Evolutionary conservation across 2,113 vertebrate genomes (phyloP).

Genomic region (Pyrgilauda ruficollis): DNA sequence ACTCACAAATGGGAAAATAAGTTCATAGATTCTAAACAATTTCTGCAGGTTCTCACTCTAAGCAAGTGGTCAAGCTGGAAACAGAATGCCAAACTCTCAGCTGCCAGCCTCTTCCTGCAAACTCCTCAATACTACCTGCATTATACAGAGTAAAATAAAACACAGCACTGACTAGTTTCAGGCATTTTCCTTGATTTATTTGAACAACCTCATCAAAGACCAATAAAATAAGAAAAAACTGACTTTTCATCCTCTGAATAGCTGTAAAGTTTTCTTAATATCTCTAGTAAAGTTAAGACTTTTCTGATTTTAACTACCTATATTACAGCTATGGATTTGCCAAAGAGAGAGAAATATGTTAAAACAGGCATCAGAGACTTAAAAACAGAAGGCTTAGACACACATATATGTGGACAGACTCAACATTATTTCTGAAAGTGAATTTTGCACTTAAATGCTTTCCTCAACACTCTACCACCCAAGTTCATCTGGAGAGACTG

Average conservation of each 20-base stretch:
- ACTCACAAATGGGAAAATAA: background rate
- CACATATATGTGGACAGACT: background rate
- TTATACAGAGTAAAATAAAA: background rate
- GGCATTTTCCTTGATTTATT: background rate
- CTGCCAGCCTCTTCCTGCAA: background rate
- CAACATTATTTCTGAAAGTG: background rate
- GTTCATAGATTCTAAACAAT: background rate
- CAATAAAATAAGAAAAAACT: background rate
- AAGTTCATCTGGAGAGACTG: background rate
- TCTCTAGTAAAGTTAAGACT: background rate
- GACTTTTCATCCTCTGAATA: background rate
- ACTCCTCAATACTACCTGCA: background rate
- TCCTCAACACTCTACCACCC: background rate
- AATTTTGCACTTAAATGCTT: slow-evolving; percentile 11
- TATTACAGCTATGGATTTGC: background rate
- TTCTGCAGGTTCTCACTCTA: background rate
- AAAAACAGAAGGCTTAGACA: slow-evolving; percentile 17
- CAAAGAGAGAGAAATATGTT: slow-evolving; percentile 16
- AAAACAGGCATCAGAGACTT: slow-evolving; percentile 27
- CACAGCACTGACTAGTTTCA: background rate
- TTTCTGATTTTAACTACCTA: background rate
- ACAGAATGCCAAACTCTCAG: background rate
- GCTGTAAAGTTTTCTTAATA: background rate
- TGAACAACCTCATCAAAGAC: background rate
- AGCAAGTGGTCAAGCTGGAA: background rate